Evolutionary conservation across 2,888 invertebrate genomes (phyloP).

Genomic region (Exephanes ischioxanthus): DNA sequence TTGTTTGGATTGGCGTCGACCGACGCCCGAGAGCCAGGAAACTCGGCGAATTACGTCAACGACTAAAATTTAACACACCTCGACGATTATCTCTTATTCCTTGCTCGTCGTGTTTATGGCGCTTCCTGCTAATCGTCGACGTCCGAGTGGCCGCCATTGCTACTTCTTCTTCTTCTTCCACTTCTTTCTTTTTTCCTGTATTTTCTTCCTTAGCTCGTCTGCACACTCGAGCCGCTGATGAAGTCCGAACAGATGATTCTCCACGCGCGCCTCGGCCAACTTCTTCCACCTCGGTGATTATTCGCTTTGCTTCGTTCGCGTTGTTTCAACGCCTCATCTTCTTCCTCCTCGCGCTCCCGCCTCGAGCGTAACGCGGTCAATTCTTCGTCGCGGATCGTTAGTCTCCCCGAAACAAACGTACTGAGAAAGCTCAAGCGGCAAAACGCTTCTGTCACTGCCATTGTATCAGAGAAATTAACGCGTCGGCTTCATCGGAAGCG

Average conservation of each 20-base stretch:
- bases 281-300: conserved; percentile 40
- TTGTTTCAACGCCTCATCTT: background rate
- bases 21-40: conserved; percentile 30
- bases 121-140: conserved; percentile 1
- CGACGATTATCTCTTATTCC: conserved; percentile 18
- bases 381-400: conserved; percentile 33
- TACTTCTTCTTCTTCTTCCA: background rate
- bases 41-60: conserved; percentile 41
- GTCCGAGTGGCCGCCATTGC: background rate
- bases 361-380: background rate
- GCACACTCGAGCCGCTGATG: background rate
- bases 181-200: background rate
- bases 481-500: background rate
- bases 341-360: conserved; percentile 14
- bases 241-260: conserved; percentile 20
- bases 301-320: conserved; percentile 18
- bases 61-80: conserved; percentile 10
- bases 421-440: conserved; percentile 17
- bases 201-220: background rate
- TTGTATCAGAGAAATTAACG: conserved; percentile 27
- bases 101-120: conserved; percentile 5
- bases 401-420: conserved; percentile 7
- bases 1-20: conserved; percentile 75
- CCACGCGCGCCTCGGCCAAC: conserved; percentile 13
- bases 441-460: conserved; percentile 28